Percentiles rank a stretch among this genome's conserved stretches.
Conservation (phyloP, 2,113 vertebrate species). For the Thryonomys swinderianus region DNA sequence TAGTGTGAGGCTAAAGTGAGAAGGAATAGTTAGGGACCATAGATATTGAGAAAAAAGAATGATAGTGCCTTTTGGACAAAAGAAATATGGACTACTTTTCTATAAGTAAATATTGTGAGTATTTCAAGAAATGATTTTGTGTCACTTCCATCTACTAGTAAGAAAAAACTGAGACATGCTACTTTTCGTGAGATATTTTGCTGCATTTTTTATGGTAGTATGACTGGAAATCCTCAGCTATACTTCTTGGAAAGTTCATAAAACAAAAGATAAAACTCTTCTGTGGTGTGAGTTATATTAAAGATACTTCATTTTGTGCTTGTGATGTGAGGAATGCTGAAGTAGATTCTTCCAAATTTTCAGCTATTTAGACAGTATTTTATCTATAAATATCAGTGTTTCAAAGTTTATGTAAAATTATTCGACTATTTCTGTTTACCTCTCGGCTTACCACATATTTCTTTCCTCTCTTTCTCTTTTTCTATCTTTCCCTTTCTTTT, state of each 20-base stretch:
- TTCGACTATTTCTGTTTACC: neutral
- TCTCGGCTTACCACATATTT: neutral
- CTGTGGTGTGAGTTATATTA: neutral
- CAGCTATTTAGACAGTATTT: neutral
- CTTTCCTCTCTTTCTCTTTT: neutral
- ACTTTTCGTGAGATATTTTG: neutral
- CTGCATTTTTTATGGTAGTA: neutral
- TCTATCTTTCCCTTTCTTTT: neutral
- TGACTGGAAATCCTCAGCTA: neutral
- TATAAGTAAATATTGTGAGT: neutral
- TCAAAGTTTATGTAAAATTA: constrained; percentile 14
- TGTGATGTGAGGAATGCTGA: neutral
- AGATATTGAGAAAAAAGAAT: neutral
- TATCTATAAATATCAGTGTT: constrained; percentile 5
- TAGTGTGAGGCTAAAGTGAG: neutral
- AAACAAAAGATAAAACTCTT: neutral
- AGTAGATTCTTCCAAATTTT: constrained; percentile 8
- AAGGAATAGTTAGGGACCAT: neutral
- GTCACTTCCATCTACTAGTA: neutral
- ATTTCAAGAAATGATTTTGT: neutral
- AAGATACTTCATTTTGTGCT: neutral
- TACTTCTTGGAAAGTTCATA: neutral
- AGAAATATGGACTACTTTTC: neutral
- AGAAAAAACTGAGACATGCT: neutral
- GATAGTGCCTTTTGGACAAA: neutral